These are phyloP conservation scores for Samia ricini DNA, from an alignment of 1,140 invertebrate genomes.

Conservation along the genomic window DNA sequence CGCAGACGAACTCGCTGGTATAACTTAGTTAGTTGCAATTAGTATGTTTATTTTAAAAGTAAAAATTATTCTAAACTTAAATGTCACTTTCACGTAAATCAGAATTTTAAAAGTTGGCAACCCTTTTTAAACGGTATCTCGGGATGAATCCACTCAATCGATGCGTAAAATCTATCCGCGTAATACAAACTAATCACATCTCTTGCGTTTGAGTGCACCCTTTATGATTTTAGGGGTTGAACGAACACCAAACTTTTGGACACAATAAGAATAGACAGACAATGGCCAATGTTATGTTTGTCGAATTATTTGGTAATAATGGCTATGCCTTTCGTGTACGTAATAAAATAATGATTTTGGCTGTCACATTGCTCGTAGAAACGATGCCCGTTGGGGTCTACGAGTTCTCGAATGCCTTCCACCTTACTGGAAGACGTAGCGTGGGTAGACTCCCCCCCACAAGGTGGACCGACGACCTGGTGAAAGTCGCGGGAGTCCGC, in stretches of 20 bases:
- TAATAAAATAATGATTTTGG: not conserved
- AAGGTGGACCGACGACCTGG: no score
- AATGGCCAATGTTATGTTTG: conserved; percentile 1
- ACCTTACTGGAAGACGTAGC: no score
- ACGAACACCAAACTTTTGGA: not conserved
- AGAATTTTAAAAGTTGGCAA: not conserved
- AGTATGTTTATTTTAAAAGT: no score
- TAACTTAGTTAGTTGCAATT: no score
- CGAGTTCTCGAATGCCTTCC: no score
- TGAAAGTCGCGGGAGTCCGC: no score
- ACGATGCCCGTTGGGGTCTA: no score
- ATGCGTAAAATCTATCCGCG: conserved; percentile 10
- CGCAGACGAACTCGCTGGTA: no score
- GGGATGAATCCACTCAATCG: not conserved
- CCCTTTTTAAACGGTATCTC: not conserved
- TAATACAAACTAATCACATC: conserved; percentile 7
- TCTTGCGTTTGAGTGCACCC: not conserved
- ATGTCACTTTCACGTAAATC: not conserved
- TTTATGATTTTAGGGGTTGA: conserved; percentile 3
- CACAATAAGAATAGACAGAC: not conserved
- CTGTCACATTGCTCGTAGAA: no score
- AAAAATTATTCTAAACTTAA: not conserved
- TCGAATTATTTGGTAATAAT: not conserved
- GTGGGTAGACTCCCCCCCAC: no score
- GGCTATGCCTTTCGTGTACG: conserved; percentile 1